Evolutionary conservation across 2,113 vertebrate species (phyloP).

Genomic region (Malurus melanocephalus): DNA sequence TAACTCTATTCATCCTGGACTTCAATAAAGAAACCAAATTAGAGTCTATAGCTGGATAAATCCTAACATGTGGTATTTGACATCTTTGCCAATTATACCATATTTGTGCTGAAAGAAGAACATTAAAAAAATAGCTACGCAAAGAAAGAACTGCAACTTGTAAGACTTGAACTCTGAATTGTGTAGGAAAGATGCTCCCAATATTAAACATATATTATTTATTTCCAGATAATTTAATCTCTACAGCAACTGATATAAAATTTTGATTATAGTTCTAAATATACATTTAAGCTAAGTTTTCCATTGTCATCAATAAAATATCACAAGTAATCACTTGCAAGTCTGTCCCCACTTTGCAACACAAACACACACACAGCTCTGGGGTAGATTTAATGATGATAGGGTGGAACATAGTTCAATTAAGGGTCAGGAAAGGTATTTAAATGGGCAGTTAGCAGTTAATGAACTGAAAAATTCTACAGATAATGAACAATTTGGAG

Average conservation of each 20-base stretch:
- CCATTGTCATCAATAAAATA: background rate
- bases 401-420: background rate
- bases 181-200: background rate
- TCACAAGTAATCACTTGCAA: background rate
- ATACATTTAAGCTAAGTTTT: background rate
- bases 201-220: background rate
- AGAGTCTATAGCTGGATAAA: background rate
- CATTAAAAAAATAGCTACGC: background rate
- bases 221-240: background rate
- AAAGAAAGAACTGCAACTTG: background rate
- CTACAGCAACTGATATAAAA: background rate
- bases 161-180: background rate
- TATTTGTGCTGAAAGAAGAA: background rate
- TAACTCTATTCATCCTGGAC: background rate
- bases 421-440: background rate
- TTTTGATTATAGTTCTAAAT: background rate
- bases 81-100: background rate
- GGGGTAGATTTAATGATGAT: background rate
- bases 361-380: fast-evolving
- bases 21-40: background rate
- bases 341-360: background rate
- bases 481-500: background rate
- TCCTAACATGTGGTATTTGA: background rate
- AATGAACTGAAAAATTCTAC: background rate
- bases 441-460: background rate